Base-by-base conservation (phyloP, 2,888 invertebrate species). In the Agonopterix arenella region DNA sequence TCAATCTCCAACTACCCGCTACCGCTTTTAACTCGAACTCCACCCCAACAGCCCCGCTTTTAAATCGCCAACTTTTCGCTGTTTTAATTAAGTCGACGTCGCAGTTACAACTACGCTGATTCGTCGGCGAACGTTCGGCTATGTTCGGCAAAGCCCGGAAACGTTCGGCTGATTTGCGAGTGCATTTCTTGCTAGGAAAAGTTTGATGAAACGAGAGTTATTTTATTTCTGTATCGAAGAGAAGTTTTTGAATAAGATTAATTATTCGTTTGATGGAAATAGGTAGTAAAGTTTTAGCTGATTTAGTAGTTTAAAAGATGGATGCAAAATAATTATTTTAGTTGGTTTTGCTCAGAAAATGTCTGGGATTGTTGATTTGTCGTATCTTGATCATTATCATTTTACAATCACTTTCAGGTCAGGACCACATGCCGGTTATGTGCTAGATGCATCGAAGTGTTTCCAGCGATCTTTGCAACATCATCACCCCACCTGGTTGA, bases 31-130 rank as follows among this genome's bases (percentile, higher is more conserved):
- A 28, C 28, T 28, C 28, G 28, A 13, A 11, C 8, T 43, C 43
- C 3, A 43, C 13, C 8, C 8, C 45, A 8, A 16, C 36, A 28
- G 64, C 53, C 59, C 56, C 62, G 71, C 73, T 77, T 82, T 81
- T 76, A 83, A 85, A 83, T 81, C 79, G 72, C 67, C 58, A 83
- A 85, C 83, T 83, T 83, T 84, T 80, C 76, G 70, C 74, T 72
- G 81, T 86, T 88, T 88, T 85, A 88, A 88, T 88, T 86, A 88
- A 88, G 74, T 85, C 76, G 79, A 82, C 80, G 84, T 80, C 73
- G 66, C 73, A 79, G 82, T 81, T 83, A 83, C 86, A 78, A 78
- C 76, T 68, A 68, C 70, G 11, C 11, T 77, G 81, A 83, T 81
- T 83, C 76, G 28, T 28, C 28, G 28, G 40, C 40, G 40, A 40